These are phyloP conservation scores for Apostichopus leukothele DNA, from an alignment of 53 echinoderm and acorn worm species.

Conservation along the genomic window DNA sequence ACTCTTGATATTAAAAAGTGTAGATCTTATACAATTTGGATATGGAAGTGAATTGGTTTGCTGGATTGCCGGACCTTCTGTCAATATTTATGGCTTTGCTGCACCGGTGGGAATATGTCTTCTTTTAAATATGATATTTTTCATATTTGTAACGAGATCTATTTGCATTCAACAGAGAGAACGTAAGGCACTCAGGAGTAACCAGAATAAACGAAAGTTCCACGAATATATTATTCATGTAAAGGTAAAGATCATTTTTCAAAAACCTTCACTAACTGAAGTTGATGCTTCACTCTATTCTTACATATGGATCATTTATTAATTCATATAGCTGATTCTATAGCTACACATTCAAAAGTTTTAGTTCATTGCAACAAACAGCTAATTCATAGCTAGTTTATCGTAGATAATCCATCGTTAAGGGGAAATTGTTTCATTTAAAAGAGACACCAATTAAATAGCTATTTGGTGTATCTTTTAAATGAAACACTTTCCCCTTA, in stretches of 20 bases:
- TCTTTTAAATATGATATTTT: constrained; percentile 6
- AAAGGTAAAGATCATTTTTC: not conserved
- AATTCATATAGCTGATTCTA: no score
- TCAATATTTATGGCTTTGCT: constrained; percentile 21
- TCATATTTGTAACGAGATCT: constrained; percentile 4
- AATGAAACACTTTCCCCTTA: no score
- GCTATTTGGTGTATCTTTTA: no score
- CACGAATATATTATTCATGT: constrained; percentile 28
- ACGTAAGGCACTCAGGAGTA: not conserved
- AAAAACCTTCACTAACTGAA: no score
- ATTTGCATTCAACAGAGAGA: constrained; percentile 18
- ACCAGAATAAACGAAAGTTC: not conserved
- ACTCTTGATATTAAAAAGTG: not conserved
- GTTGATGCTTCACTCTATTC: no score
- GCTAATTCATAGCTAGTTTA: no score
- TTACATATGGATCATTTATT: no score
- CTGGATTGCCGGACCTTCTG: constrained; percentile 16
- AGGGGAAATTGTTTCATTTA: no score
- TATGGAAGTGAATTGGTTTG: constrained; percentile 6
- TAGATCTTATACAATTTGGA: not conserved
- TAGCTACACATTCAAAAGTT: no score
- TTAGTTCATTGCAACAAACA: no score
- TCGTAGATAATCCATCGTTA: no score
- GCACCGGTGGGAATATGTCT: constrained; percentile 18
- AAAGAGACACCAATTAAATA: no score